Evolutionary conservation across 2,888 invertebrate species (phyloP).

Genomic region (Tuta absoluta): DNA sequence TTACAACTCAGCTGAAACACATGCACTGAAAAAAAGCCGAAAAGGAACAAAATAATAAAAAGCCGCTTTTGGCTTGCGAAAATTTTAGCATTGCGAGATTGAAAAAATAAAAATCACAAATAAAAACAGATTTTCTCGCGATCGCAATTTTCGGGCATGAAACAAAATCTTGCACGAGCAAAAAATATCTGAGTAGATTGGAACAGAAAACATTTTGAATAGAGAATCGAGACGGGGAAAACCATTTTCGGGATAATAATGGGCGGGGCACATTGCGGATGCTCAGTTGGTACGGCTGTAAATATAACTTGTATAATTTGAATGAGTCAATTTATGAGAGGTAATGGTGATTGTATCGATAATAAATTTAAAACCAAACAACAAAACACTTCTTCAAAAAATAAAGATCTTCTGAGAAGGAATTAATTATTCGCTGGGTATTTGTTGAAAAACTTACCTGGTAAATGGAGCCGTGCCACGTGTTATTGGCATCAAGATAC

Average conservation of each 20-base stretch:
- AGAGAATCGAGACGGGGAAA: slow-evolving; percentile 7
- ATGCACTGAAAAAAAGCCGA: too few relatives aligned
- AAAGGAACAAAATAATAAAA: background rate
- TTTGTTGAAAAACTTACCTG: too few relatives aligned
- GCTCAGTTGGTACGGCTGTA: background rate
- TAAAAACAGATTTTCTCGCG: slow-evolving; percentile 3
- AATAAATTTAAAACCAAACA: too few relatives aligned
- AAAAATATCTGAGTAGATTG: slow-evolving; percentile 6
- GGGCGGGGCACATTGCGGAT: background rate
- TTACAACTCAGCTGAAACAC: too few relatives aligned
- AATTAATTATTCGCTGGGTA: too few relatives aligned
- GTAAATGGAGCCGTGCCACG: too few relatives aligned
- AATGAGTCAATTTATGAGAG: too few relatives aligned
- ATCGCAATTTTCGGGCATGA: slow-evolving; percentile 1
- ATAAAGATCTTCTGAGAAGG: too few relatives aligned
- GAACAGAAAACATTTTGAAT: slow-evolving; percentile 17
- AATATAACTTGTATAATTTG: slow-evolving; percentile 1
- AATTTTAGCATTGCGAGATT: background rate
- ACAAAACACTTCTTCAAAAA: too few relatives aligned
- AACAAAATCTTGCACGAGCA: slow-evolving; percentile 1
- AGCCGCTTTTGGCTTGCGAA: background rate
- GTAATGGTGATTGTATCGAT: too few relatives aligned
- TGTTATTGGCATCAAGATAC: too few relatives aligned
- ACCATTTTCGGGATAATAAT: slow-evolving; percentile 9
- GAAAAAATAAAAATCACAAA: background rate